phyloP scores from a whole-genome alignment of 2,113 vertebrate genomes.

The Felis chaus region DNA sequence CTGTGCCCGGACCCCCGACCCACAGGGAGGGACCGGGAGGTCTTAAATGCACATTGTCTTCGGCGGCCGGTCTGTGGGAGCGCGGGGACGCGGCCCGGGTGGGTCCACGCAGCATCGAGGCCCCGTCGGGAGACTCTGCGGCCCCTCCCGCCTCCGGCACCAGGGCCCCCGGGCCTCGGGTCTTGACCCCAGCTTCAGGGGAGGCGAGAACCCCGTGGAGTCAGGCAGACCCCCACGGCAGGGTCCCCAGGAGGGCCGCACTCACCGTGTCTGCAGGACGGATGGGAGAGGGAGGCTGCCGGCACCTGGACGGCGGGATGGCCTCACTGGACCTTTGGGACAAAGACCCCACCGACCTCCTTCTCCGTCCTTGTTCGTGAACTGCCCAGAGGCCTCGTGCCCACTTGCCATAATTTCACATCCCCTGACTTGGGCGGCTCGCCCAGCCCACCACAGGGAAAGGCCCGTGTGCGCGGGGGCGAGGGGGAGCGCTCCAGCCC shows the following conservation, averaged over 20 bases:
- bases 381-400: neutral
- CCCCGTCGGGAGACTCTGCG: accelerated
- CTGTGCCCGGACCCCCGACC: neutral
- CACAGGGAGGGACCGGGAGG: accelerated
- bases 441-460: neutral
- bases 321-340: neutral
- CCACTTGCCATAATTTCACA: neutral
- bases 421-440: neutral
- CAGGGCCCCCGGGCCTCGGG: accelerated
- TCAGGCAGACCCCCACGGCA: accelerated
- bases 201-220: accelerated
- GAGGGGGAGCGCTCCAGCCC: neutral
- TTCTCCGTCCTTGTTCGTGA: neutral
- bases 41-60: accelerated
- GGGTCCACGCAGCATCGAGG: accelerated
- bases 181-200: neutral
- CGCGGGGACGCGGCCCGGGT: accelerated
- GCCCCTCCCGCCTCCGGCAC: neutral
- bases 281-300: accelerated
- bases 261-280: too few species aligned
- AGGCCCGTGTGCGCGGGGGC: accelerated
- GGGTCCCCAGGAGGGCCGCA: neutral
- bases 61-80: accelerated
- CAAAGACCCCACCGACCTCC: neutral
- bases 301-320: accelerated